These are phyloP conservation scores for Tauraco hartlaubi DNA, from an alignment of 2,797 vertebrate species.

Conservation along the genomic window DNA sequence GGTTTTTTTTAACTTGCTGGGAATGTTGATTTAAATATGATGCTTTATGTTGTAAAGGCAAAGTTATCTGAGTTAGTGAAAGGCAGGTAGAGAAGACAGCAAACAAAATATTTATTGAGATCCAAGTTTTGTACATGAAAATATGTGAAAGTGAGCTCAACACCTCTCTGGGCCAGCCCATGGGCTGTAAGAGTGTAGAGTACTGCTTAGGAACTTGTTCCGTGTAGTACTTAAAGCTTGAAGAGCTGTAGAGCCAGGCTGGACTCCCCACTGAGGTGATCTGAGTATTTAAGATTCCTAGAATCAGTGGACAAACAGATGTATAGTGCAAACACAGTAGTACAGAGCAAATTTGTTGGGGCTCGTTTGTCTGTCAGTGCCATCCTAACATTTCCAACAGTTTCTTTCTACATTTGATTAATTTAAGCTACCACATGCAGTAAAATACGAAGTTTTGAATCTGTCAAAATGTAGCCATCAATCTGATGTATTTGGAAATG, in stretches of 20 bases:
- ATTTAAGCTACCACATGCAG: background rate
- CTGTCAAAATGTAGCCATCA: background rate
- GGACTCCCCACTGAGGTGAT: background rate
- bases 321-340: background rate
- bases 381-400: background rate
- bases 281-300: background rate
- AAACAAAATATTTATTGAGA: background rate
- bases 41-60: background rate
- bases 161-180: background rate
- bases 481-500: background rate
- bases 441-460: background rate
- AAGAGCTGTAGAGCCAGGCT: background rate
- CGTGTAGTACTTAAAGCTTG: background rate
- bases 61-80: background rate
- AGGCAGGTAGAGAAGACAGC: background rate
- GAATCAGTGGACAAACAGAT: background rate
- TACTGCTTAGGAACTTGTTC: background rate
- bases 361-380: background rate
- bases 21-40: background rate
- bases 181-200: background rate
- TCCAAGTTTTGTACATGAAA: background rate
- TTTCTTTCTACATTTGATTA: slow-evolving; percentile 7
- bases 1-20: background rate
- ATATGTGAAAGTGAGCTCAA: background rate
- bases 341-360: background rate